Evolutionary conservation across 2,888 invertebrate genomes (phyloP), one percentile per base, ranked within the genome.

Genomic region (Bhutanitis thaidina): DNA sequence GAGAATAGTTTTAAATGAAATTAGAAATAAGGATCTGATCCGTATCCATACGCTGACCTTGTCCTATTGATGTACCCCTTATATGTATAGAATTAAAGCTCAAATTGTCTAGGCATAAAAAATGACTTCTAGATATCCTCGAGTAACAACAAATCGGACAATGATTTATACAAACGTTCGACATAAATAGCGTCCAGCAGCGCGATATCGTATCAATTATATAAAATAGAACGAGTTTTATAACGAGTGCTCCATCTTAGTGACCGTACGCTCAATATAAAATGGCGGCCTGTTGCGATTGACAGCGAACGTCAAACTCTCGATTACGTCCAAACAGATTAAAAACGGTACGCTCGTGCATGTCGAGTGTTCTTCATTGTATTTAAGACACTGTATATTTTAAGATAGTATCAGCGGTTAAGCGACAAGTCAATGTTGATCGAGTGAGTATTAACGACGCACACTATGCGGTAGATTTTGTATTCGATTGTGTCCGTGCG

Each of bases 381-480:
- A 34, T 4, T 34, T 34, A 12, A 13, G 12, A 3, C 27, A 27
- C 5, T 34, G 34, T 34, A 34, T 34, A 34, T 12, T 34, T 34
- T 34, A 34, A 12, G 34, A 12, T 34, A 60, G n/a, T 10, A 29
- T 40, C 36, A 34, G 60, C 69, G 66, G 65, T 66, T 71, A 64
- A 65, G 62, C 61, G 70, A 59, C 53, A 62, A 61, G 57, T 58
- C 57, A 65, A 65, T 69, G 56, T 62, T 13, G 9, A 12, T 34
- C 34, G 34, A 30, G n/a, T 30, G 8, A 13, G 30, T n/a, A 9
- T 4, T 9, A 9, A 10, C n/a, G 34, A 12, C 34, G 34, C 34
- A 12, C 34, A 12, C 7, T 30, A 1, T 32, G 32, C 32, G 32
- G 2, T n/a, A 27, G 32, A 2, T 32, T 32, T 5, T 32, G n/a